phyloP scores from a whole-genome alignment of 2,113 vertebrate genomes.

The Serilophus lunatus region DNA sequence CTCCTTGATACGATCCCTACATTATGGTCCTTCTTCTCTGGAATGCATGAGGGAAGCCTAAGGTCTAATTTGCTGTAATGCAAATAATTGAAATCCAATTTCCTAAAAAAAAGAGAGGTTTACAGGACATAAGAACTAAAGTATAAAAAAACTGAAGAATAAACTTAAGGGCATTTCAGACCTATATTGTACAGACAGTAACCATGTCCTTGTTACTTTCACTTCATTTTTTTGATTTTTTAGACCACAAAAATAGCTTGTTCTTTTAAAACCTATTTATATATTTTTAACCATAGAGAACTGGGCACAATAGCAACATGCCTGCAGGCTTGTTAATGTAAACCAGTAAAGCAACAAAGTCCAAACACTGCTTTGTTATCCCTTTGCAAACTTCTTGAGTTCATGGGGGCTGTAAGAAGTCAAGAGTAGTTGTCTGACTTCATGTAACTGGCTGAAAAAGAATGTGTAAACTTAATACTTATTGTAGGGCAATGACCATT shows the following conservation, averaged over 20 bases:
- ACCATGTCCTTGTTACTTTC: background rate
- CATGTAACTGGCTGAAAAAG: background rate
- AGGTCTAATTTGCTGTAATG: background rate
- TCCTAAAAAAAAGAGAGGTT: background rate
- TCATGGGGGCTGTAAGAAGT: background rate
- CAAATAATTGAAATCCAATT: background rate
- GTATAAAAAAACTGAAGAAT: background rate
- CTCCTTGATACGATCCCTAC: background rate
- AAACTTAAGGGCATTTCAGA: background rate
- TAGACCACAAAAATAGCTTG: background rate
- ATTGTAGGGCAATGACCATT: background rate
- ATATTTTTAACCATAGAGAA: background rate
- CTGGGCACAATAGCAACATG: background rate
- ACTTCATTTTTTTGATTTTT: background rate
- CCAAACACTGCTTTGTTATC: background rate
- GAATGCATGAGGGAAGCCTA: background rate
- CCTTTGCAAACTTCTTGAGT: background rate
- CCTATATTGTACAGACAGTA: background rate
- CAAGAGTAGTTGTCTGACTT: constrained; percentile 1
- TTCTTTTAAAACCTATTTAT: background rate
- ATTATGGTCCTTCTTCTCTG: background rate
- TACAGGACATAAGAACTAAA: background rate
- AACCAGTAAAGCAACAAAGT: background rate
- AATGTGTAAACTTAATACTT: constrained; percentile 3
- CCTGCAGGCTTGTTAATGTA: background rate